phyloP scores from a whole-genome alignment of 1,140 invertebrate species.

The Saxidomus purpurata region DNA sequence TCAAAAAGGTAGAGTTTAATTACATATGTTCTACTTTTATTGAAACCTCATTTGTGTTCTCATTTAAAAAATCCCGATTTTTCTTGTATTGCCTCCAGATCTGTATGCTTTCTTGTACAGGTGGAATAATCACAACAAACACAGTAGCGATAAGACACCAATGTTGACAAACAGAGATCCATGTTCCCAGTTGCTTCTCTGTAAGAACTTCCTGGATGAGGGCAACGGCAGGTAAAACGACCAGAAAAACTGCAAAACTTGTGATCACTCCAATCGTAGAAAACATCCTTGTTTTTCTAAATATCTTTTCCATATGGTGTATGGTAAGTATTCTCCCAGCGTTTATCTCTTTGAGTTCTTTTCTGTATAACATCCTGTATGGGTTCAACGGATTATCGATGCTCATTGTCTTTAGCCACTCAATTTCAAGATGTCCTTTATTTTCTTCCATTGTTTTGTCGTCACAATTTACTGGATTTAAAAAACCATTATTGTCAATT shows the following conservation, averaged over 20 bases:
- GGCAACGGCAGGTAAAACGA: slow-evolving; percentile 58
- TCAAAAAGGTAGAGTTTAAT: too few relatives aligned
- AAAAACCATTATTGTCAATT: neutral
- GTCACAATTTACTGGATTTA: neutral
- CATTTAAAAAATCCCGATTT: neutral
- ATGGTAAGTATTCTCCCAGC: slow-evolving; percentile 59
- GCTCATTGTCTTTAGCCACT: slow-evolving; percentile 75
- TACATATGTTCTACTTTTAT: too few relatives aligned
- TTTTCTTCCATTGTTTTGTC: neutral
- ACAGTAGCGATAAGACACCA: slow-evolving; percentile 37
- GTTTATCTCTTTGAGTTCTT: slow-evolving; percentile 74
- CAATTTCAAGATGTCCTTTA: neutral
- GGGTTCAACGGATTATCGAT: slow-evolving; percentile 86
- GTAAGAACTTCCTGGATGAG: slow-evolving; percentile 31
- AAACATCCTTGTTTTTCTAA: slow-evolving; percentile 51
- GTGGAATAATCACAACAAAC: slow-evolving; percentile 44
- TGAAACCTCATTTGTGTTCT: neutral
- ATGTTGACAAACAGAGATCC: slow-evolving; percentile 18
- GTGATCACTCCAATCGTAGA: slow-evolving; percentile 35
- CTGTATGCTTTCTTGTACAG: slow-evolving; percentile 20
- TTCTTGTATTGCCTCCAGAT: slow-evolving; percentile 27
- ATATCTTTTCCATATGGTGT: slow-evolving; percentile 64
- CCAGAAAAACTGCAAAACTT: slow-evolving; percentile 64
- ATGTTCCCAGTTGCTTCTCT: neutral
- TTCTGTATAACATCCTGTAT: slow-evolving; percentile 81